A percentile compares a stretch with the other conserved stretches of the same genome.
phyloP scores from a whole-genome alignment of 2,113 vertebrate species.

The Aspiorhynchus laticeps region DNA sequence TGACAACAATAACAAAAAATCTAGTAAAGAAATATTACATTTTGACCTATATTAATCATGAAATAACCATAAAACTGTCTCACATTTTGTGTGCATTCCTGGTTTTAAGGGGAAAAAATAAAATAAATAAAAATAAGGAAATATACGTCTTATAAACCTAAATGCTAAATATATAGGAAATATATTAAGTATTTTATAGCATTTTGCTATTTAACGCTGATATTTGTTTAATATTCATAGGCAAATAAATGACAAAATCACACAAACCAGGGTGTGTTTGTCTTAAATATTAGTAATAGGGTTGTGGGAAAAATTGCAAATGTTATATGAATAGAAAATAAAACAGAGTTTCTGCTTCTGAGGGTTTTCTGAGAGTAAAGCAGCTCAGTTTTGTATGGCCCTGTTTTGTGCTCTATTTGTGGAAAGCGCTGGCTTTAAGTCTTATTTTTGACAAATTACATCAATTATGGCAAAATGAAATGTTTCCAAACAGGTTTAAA shows the following conservation, averaged over 20 bases:
- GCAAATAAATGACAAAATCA: neutral
- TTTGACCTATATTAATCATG: no score
- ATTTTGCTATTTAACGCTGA: no score
- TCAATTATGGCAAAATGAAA: neutral
- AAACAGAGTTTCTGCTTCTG: neutral
- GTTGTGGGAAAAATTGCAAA: neutral
- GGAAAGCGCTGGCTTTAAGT: neutral
- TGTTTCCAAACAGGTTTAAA: neutral
- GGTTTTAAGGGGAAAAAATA: neutral
- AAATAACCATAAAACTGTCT: no score
- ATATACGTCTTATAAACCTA: neutral
- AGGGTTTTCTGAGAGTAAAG: neutral
- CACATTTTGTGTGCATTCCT: neutral
- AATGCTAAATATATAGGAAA: neutral
- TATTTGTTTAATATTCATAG: neutral
- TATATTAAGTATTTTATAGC: neutral
- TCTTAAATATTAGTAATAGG: neutral
- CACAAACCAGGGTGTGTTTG: neutral
- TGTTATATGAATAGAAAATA: neutral
- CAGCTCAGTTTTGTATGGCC: neutral
- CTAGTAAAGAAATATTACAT: neutral
- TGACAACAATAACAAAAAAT: neutral
- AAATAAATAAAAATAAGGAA: no score
- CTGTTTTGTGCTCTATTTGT: neutral
- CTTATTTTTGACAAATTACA: neutral